A percentile compares a stretch with the other conserved stretches of the same genome.
Conservation (phyloP, 2,797 vertebrate species). For the Bufotes viridis region DNA sequence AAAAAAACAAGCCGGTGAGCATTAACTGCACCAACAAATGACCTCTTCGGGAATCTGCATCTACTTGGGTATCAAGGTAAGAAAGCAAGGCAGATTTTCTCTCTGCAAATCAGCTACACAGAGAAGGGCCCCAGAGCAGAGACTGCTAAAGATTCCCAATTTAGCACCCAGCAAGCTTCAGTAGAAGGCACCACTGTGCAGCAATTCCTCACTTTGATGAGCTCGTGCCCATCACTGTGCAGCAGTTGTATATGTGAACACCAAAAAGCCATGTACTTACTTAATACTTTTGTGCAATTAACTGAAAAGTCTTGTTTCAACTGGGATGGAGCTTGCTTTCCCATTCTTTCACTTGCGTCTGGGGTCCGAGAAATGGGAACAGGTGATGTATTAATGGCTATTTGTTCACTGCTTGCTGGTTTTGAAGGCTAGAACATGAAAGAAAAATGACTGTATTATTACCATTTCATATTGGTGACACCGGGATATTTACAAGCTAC, state of each 20-base stretch:
- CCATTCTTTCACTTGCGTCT: constrained; percentile 76
- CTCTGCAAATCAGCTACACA: no score
- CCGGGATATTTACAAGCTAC: not conserved
- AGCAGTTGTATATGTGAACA: not conserved
- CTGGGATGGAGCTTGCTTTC: constrained; percentile 76
- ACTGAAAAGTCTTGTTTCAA: constrained; percentile 76
- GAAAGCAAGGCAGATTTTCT: no score
- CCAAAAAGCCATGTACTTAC: constrained; percentile 68
- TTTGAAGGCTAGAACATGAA: constrained; percentile 72
- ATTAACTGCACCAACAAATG: no score
- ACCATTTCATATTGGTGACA: not conserved
- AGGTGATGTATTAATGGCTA: constrained; percentile 68
- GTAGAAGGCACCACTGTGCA: no score
- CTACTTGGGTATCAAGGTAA: no score
- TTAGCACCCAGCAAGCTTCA: no score
- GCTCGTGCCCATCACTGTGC: not conserved
- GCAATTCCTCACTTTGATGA: not conserved
- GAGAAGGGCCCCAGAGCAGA: no score
- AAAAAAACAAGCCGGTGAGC: not conserved
- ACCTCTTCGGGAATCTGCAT: no score
- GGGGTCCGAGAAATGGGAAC: constrained; percentile 74
- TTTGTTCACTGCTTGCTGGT: constrained; percentile 73
- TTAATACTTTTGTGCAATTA: constrained; percentile 70
- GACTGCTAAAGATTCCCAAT: no score
- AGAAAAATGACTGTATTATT: not conserved